Evolutionary conservation across 2,888 invertebrate species (phyloP), one percentile per base, ranked within the genome.

Genomic region (Latrodectus elegans): DNA sequence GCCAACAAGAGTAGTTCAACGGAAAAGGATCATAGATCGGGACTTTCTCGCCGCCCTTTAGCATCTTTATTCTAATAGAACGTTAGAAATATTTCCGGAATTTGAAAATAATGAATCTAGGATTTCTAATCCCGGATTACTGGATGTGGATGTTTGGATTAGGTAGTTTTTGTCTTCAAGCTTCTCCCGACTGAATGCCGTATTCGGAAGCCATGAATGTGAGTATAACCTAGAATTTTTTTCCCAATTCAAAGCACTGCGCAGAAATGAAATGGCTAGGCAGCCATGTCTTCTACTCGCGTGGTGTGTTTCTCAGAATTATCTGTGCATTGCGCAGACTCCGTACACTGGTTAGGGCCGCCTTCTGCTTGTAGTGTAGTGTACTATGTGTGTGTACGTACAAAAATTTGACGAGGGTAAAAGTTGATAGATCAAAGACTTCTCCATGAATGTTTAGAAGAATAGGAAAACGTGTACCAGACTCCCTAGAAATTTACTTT

Each of bases 241-340:
- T 60, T 60, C 14, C 14, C 12, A 60, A 60, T 60, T 60, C 14
- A 60, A 60, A 11, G n/a, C 14, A 79, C 51, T 85, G 85, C 84
- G 85, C 79, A 79, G 73, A 79, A 79, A 79, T 85, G 85, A 78
- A 60, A 60, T 60, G 60, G 60, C 60, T 60, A 38, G 60, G 60
- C 60, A n/a, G 60, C 60, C 60, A 60, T 74, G 77, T 65, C 72
- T 73, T 68, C 73, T 72, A 53, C 68, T 84, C 77, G 84, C 84
- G 71, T 84, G 84, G 77, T 76, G 65, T 84, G 60, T 60, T 60
- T 60, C 60, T 60, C 60, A 6, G n/a, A 80, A 82, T 68, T 74
- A 38, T 85, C 79, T 75, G 74, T 52, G 51, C 75, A 75, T 52
- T 85, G 85, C 85, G 85, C 75, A 73, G 79, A 64, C 85, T 67